phyloP scores from a whole-genome alignment of 92 coral and sea anemone species.

The Phenganax subtilis region DNA sequence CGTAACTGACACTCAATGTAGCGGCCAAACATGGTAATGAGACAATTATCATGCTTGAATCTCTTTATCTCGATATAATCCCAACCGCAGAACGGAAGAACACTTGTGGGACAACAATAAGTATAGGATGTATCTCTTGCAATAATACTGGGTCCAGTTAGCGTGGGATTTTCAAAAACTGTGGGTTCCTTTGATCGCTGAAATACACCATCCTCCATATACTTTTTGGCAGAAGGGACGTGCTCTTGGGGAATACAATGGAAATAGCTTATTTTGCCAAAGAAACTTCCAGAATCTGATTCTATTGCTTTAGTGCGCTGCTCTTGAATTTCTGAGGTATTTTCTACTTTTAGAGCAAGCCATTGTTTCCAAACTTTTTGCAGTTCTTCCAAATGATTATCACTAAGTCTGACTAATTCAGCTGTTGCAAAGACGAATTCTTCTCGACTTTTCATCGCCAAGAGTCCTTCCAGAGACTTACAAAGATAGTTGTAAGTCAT shows the following conservation, averaged over 20 bases:
- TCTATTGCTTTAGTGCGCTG: conserved; percentile 43
- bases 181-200: neutral
- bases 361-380: conserved; percentile 61
- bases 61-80: conserved; percentile 56
- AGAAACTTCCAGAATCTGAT: neutral
- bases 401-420: conserved; percentile 46
- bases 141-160: conserved; percentile 44
- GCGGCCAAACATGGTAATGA: conserved; percentile 53
- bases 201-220: conserved; percentile 64
- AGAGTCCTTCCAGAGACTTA: conserved; percentile 46
- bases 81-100: conserved; percentile 61
- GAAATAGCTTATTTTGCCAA: conserved; percentile 42
- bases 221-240: conserved; percentile 56
- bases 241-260: conserved; percentile 53
- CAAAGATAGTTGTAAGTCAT: conserved; percentile 44
- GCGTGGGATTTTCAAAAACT: conserved; percentile 55
- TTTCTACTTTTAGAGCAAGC: conserved; percentile 41
- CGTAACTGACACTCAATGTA: conserved; percentile 50
- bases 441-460: conserved; percentile 39
- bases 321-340: conserved; percentile 37
- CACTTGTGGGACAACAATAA: conserved; percentile 30
- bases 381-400: conserved; percentile 41
- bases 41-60: conserved; percentile 31
- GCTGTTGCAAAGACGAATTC: conserved; percentile 38
- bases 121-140: neutral